Evolutionary conservation across 2,113 vertebrate genomes (phyloP).

Genomic region (Mirounga angustirostris): DNA sequence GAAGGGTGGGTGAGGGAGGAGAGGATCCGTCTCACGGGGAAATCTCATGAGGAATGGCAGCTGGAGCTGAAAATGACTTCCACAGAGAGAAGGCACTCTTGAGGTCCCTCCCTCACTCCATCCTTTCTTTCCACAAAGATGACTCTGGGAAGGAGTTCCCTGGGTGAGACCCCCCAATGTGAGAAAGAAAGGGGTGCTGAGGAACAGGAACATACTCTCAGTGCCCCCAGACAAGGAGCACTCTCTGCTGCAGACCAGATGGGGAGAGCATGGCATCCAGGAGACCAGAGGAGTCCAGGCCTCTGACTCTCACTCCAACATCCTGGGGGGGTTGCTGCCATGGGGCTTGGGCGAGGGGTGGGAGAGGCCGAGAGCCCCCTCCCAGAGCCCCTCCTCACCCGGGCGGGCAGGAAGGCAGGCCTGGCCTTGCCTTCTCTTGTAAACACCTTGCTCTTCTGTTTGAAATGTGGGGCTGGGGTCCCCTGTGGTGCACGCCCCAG

Average conservation of each 20-base stretch:
- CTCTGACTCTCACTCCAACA: neutral
- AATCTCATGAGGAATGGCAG: neutral
- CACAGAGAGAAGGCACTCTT: neutral
- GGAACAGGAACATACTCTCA: neutral
- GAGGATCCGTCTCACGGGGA: conserved; percentile 19
- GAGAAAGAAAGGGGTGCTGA: neutral
- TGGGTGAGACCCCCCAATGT: neutral
- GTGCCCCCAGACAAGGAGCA: neutral
- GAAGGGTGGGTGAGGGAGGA: conserved; percentile 39
- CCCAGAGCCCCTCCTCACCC: neutral
- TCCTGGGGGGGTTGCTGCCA: neutral
- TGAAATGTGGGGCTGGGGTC: neutral
- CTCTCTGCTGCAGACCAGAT: neutral
- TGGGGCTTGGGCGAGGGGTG: no score
- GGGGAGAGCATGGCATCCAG: neutral
- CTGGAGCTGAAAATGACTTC: neutral
- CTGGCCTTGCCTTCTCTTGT: neutral
- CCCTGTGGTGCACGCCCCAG: neutral
- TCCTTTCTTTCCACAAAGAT: neutral
- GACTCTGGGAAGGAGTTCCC: neutral
- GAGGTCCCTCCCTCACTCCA: neutral
- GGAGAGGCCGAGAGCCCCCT: no score
- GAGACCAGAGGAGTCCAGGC: conserved; percentile 2
- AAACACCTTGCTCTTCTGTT: neutral
- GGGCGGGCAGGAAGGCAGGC: neutral